phyloP scores from a whole-genome alignment of 2,113 vertebrate species.

The Forbesichthys papilliferus region DNA sequence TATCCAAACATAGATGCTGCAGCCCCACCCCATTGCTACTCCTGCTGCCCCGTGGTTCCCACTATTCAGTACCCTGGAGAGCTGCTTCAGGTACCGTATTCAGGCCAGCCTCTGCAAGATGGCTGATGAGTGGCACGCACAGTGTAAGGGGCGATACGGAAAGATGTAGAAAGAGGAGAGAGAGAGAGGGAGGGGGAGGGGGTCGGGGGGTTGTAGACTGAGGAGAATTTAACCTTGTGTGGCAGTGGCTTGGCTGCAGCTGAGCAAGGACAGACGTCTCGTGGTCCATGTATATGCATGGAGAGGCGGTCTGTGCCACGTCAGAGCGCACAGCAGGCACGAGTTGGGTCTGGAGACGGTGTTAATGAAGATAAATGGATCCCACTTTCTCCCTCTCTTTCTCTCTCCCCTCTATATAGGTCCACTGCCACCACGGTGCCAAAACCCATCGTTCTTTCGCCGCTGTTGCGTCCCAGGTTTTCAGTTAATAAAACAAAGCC shows the following conservation, averaged over 20 bases:
- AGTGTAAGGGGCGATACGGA: conserved; percentile 44
- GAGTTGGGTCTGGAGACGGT: conserved; percentile 47
- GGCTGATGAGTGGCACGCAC: conserved; percentile 62
- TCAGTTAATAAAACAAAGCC: background rate
- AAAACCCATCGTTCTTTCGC: conserved; percentile 40
- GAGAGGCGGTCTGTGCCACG: conserved; percentile 51
- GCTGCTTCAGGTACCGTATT: conserved; percentile 69
- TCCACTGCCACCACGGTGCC: conserved; percentile 43
- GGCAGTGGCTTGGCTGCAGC: conserved; percentile 50
- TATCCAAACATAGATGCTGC: conserved; percentile 55
- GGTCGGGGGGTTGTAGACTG: conserved; percentile 4
- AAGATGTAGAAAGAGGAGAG: conserved; percentile 39
- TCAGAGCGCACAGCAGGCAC: conserved; percentile 55
- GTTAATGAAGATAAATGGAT: conserved; percentile 74
- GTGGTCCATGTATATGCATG: conserved; percentile 60
- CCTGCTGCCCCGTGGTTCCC: conserved; percentile 52
- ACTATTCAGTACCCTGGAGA: conserved; percentile 79
- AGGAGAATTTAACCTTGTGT: conserved; percentile 61
- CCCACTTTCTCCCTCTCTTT: conserved; percentile 29
- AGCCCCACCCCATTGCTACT: conserved; percentile 41
- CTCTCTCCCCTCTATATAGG: conserved; percentile 18
- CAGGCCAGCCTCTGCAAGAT: conserved; percentile 51
- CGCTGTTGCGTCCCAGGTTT: conserved; percentile 19
- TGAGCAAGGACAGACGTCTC: conserved; percentile 57
- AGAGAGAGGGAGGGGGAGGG: background rate